Base-by-base conservation (phyloP, 2,113 vertebrate genomes). In the Gobiocypris rarus region DNA sequence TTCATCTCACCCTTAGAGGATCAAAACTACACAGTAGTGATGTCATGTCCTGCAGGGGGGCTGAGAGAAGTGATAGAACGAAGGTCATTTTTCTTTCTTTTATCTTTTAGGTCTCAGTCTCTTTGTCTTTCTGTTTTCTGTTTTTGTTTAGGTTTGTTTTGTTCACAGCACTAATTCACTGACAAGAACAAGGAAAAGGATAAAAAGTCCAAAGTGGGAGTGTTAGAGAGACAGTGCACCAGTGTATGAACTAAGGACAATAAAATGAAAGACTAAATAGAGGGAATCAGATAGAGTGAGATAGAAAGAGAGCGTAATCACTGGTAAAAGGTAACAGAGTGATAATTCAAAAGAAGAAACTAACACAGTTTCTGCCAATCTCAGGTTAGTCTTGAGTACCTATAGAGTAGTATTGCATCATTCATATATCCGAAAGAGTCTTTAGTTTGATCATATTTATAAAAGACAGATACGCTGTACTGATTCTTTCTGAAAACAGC, bases 41-140 rank as follows among this genome's bases (percentile, higher is more conserved):
- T 84, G 74, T 82, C 73, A 82, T 56, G 73, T 69, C 56, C 77
- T 79, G 56, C 63, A 52, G 82, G 78, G 70, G 78, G 54, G 71
- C 11, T 84, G 34, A 59, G 58, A 50, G 63, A 59, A 45, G 48
- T 22, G 50, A 74, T 14, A 63, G 82, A 43, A 9, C 26, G 28
- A 70, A 75, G 82, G 82, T 84, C 71, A 81, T 41, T 54, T 38
- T 17, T 45, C 54, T 82, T 76, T 61, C 69, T 87, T 87, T 85
- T 81, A 85, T 85, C 70, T 15, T 43, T 41, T 7, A 56, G 59
- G 38, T 81, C n/a, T 50, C n/a, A 58, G 1, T 70, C 1, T 61
- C n/a, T 83, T 54, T 83, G 24, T 65, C 43, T 86, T 58, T 85
- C n/a, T 22, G 31, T n/a, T n/a, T n/a, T n/a, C n/a, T 8, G 22